Conservation (phyloP, 2,888 invertebrate genomes). For the Tyria jacobaeae region DNA sequence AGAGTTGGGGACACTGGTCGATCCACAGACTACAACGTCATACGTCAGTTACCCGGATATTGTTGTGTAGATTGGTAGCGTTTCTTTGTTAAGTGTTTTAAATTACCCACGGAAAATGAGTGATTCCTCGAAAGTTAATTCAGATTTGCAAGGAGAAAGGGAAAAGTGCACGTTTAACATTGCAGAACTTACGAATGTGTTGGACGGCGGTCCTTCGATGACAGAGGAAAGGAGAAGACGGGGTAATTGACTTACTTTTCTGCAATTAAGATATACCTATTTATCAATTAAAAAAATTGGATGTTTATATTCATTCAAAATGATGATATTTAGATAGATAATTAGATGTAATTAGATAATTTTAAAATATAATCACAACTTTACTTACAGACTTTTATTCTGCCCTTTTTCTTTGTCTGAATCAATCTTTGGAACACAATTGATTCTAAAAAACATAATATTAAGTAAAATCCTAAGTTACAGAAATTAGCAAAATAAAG, state of each 20-base stretch:
- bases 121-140: conserved; percentile 81
- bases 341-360: neutral
- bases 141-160: conserved; percentile 91
- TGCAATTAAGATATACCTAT: neutral
- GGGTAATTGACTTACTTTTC: conserved; percentile 61
- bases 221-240: conserved; percentile 88
- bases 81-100: conserved; percentile 11
- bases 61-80: conserved; percentile 19
- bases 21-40: too few species aligned
- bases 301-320: neutral
- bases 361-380: too few species aligned
- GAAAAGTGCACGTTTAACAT: conserved; percentile 91
- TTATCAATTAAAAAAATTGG: neutral
- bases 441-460: too few species aligned
- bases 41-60: conserved; percentile 30
- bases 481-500: too few species aligned
- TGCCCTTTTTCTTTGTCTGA: too few species aligned
- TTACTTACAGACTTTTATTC: too few species aligned
- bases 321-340: neutral
- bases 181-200: conserved; percentile 91
- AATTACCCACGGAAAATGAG: conserved; percentile 53
- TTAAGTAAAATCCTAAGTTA: too few species aligned
- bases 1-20: too few species aligned
- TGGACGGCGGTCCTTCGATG: conserved; percentile 92
- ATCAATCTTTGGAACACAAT: too few species aligned